Percentiles rank a stretch among this genome's conserved stretches.
These are phyloP conservation scores for Chrysotoxum bicinctum DNA, from an alignment of 2,888 invertebrate species.

Conservation along the genomic window DNA sequence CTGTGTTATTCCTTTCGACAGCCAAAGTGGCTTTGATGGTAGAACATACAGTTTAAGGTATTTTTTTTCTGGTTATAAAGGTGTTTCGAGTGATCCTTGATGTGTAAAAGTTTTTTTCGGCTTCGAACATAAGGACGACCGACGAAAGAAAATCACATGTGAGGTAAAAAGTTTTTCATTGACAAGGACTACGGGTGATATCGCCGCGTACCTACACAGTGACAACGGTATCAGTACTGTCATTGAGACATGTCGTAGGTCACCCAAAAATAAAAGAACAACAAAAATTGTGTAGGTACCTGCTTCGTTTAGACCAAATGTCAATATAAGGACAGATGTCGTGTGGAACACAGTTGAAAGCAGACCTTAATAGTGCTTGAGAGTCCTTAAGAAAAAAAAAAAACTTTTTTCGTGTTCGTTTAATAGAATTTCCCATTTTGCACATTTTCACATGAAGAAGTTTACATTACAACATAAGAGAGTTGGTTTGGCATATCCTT, in stretches of 20 bases:
- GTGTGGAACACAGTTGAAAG: slow-evolving; percentile 5
- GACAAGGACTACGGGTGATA: slow-evolving; percentile 1
- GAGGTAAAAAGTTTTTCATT: slow-evolving; percentile 35
- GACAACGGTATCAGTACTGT: slow-evolving; percentile 34
- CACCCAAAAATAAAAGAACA: slow-evolving; percentile 7
- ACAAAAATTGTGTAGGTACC: slow-evolving; percentile 1
- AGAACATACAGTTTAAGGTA: slow-evolving; percentile 5
- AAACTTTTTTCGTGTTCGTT: slow-evolving; percentile 37
- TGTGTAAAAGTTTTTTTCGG: slow-evolving; percentile 36
- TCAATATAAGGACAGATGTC: slow-evolving; percentile 15
- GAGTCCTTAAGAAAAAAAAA: background rate
- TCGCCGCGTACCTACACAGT: background rate
- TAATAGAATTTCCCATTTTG: slow-evolving; percentile 51
- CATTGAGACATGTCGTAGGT: slow-evolving; percentile 44
- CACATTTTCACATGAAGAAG: slow-evolving; percentile 48
- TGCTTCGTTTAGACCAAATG: slow-evolving; percentile 4
- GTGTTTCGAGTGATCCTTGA: slow-evolving; percentile 61
- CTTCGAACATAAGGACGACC: slow-evolving; percentile 28
- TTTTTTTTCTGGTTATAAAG: slow-evolving; percentile 25
- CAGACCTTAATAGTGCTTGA: slow-evolving; percentile 21
- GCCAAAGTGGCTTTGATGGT: slow-evolving; percentile 34
- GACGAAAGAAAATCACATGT: slow-evolving; percentile 37
- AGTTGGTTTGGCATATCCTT: slow-evolving; percentile 36
- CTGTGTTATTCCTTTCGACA: background rate
- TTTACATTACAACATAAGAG: slow-evolving; percentile 45